Percentiles rank a stretch among this genome's conserved stretches.
Conservation (phyloP, 2,797 vertebrate species). For the Sebastes minor region DNA sequence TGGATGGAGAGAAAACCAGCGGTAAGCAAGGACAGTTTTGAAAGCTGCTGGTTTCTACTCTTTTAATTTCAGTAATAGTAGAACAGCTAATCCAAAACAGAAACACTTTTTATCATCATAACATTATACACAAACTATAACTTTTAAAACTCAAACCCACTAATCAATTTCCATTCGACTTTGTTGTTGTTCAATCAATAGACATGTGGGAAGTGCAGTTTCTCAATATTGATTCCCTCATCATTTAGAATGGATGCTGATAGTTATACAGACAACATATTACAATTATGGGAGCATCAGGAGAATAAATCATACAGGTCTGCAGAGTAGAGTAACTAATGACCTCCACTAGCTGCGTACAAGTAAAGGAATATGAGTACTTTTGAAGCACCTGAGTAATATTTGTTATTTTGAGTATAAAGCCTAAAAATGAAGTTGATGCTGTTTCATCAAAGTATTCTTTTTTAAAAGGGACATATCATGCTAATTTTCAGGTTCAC, state of each 20-base stretch:
- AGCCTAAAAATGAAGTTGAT: too few species aligned
- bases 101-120: not conserved
- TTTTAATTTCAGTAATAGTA: not conserved
- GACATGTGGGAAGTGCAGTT: not conserved
- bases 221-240: not conserved
- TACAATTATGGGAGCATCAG: not conserved
- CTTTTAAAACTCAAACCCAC: not conserved
- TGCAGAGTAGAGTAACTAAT: not conserved
- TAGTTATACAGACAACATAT: not conserved
- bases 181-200: not conserved
- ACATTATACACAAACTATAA: not conserved
- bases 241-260: not conserved
- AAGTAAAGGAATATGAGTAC: not conserved
- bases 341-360: not conserved
- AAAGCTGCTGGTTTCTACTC: slow-evolving; percentile 8
- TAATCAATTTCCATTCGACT: not conserved
- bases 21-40: slow-evolving; percentile 4
- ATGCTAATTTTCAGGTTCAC: too few species aligned
- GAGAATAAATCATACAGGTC: not conserved
- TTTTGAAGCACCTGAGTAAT: not conserved
- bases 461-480: too few species aligned
- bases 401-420: not conserved
- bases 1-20: slow-evolving; percentile 28
- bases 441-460: too few species aligned
- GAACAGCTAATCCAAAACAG: not conserved